phyloP scores from a whole-genome alignment of 1,140 invertebrate genomes.

The Drosophila pachea region DNA sequence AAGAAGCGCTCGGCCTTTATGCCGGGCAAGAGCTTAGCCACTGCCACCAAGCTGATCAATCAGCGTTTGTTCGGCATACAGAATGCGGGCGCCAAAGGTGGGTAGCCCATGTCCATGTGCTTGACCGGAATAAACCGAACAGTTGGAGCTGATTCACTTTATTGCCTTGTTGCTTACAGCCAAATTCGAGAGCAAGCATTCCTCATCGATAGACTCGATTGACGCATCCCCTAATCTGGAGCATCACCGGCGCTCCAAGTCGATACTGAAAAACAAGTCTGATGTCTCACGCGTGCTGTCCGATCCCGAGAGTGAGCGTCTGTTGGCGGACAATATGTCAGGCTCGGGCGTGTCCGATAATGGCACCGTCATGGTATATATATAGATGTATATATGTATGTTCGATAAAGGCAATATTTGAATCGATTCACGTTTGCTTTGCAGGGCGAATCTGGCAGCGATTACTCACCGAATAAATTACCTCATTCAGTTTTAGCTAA shows the following conservation, averaged over 20 bases:
- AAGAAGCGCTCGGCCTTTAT: slow-evolving; percentile 82
- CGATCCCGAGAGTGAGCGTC: slow-evolving; percentile 88
- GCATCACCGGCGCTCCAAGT: slow-evolving; percentile 84
- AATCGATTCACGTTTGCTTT: slow-evolving; percentile 1
- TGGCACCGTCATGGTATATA: slow-evolving; percentile 76
- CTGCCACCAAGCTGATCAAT: slow-evolving; percentile 86
- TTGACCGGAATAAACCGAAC: no score
- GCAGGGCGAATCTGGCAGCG: slow-evolving; percentile 78
- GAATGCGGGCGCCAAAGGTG: slow-evolving; percentile 81
- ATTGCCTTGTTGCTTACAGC: slow-evolving; percentile 43
- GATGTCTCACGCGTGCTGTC: slow-evolving; percentile 80
- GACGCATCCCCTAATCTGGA: slow-evolving; percentile 84
- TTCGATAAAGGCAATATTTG: background rate
- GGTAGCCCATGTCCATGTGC: slow-evolving; percentile 17
- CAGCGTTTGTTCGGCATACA: slow-evolving; percentile 86
- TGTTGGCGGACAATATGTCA: slow-evolving; percentile 84
- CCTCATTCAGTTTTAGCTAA: slow-evolving; percentile 79
- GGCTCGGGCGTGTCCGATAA: slow-evolving; percentile 80
- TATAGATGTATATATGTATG: background rate
- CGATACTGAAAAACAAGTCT: slow-evolving; percentile 88
- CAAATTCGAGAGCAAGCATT: slow-evolving; percentile 83
- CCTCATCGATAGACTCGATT: slow-evolving; percentile 85
- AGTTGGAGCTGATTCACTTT: background rate
- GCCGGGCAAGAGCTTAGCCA: slow-evolving; percentile 84
- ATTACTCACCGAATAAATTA: slow-evolving; percentile 80